Percentiles rank a stretch among this genome's conserved stretches.
These are phyloP conservation scores for Apus apus DNA, from an alignment of 2,113 vertebrate genomes.

Conservation along the genomic window DNA sequence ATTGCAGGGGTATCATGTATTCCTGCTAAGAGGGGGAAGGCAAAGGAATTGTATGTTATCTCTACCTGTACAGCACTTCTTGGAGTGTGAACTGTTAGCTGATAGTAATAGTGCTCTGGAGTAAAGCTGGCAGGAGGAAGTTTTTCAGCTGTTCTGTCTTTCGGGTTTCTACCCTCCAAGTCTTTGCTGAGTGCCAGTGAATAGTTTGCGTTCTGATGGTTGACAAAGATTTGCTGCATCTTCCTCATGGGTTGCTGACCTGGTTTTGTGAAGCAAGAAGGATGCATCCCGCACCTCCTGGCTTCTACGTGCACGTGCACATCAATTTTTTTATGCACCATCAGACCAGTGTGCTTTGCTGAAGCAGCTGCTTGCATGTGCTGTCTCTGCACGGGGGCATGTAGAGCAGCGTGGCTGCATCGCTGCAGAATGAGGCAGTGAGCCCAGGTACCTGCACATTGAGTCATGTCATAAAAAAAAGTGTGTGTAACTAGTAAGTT, in stretches of 20 bases:
- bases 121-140: neutral
- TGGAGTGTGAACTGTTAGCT: conserved; percentile 5
- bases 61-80: neutral
- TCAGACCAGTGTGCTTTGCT: neutral
- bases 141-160: neutral
- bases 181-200: neutral
- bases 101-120: neutral
- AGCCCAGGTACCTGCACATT: neutral
- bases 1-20: neutral
- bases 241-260: neutral
- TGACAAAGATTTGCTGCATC: neutral
- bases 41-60: neutral
- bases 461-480: neutral
- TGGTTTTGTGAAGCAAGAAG: neutral
- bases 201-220: neutral
- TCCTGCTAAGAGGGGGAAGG: neutral
- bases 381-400: neutral
- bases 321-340: neutral
- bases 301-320: neutral
- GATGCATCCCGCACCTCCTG: neutral
- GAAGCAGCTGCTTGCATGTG: neutral
- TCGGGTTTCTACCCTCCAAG: neutral
- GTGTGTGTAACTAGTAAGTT: conserved; percentile 15
- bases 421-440: neutral
- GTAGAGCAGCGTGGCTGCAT: neutral